phyloP scores from a whole-genome alignment of 1,140 invertebrate species.

The Planococcus citri region DNA sequence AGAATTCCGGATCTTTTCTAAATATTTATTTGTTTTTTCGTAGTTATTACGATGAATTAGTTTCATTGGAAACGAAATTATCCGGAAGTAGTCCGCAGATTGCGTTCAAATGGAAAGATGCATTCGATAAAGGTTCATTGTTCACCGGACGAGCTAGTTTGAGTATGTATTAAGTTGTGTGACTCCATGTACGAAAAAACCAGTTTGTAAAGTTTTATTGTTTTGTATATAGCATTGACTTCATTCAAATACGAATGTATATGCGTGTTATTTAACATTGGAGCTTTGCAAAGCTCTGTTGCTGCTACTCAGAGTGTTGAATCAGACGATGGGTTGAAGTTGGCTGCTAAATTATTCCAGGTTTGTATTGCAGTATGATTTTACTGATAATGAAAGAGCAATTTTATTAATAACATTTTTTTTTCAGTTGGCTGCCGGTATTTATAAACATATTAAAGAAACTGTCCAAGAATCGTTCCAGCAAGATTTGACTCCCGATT shows the following conservation, averaged over 20 bases:
- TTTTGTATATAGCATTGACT: constrained; percentile 53
- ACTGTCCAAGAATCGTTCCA: constrained; percentile 70
- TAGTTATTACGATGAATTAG: constrained; percentile 95
- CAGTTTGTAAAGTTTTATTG: background rate
- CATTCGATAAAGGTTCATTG: constrained; percentile 89
- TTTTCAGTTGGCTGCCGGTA: constrained; percentile 74
- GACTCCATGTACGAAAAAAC: background rate
- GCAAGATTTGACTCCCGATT: constrained; percentile 89
- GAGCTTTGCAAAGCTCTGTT: constrained; percentile 79
- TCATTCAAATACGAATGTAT: constrained; percentile 85
- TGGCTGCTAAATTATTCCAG: constrained; percentile 84
- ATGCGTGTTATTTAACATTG: constrained; percentile 95
- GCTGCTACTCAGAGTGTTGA: constrained; percentile 74
- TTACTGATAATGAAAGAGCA: constrained; percentile 15
- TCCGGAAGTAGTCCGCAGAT: constrained; percentile 81
- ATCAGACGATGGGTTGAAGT: constrained; percentile 86
- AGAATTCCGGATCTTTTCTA: no score
- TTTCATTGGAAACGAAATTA: constrained; percentile 82
- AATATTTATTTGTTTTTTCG: background rate
- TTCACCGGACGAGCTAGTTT: constrained; percentile 79
- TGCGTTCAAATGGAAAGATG: constrained; percentile 99
- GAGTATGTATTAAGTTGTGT: no score
- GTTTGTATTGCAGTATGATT: constrained; percentile 35
- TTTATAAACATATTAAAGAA: constrained; percentile 79
- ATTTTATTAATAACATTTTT: constrained; percentile 2